phyloP scores from a whole-genome alignment of 2,797 vertebrate species.

The Monodelphis domestica region DNA sequence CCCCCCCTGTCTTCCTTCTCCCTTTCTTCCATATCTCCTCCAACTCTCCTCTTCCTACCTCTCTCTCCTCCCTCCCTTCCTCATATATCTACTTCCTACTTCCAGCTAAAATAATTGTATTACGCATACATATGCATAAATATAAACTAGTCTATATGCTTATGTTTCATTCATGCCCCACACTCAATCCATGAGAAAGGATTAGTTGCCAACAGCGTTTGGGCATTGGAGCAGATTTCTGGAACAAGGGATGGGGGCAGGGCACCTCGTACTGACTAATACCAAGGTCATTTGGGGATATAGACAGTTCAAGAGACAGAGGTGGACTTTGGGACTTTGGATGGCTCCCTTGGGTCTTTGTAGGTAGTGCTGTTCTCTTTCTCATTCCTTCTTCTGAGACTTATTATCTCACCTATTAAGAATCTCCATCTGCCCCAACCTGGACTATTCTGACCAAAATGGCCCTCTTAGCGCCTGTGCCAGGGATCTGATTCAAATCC shows the following conservation, averaged over 20 bases:
- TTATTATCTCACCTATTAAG: not conserved
- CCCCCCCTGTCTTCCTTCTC: too few relatives aligned
- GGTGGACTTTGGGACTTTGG: not conserved
- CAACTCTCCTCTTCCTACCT: fast-evolving
- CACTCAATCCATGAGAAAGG: not conserved
- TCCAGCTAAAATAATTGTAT: not conserved
- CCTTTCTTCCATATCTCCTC: not conserved
- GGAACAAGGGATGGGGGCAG: not conserved
- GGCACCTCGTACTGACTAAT: not conserved
- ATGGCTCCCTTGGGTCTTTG: not conserved
- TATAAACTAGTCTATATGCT: not conserved
- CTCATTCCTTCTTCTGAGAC: not conserved
- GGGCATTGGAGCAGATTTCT: not conserved
- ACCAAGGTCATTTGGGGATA: not conserved
- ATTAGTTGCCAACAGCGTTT: not conserved
- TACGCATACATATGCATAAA: not conserved
- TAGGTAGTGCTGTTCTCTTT: not conserved
- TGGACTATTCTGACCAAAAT: not conserved
- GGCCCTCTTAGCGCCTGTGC: not conserved
- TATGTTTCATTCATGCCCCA: not conserved
- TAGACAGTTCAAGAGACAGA: not conserved
- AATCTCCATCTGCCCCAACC: not conserved
- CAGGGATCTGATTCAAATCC: not conserved
- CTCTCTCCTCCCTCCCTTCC: too few relatives aligned
- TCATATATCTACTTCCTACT: too few relatives aligned